Evolutionary conservation across 2,113 vertebrate species (phyloP), one percentile per base, ranked within the genome.

Genomic region (Hyaena hyaena): DNA sequence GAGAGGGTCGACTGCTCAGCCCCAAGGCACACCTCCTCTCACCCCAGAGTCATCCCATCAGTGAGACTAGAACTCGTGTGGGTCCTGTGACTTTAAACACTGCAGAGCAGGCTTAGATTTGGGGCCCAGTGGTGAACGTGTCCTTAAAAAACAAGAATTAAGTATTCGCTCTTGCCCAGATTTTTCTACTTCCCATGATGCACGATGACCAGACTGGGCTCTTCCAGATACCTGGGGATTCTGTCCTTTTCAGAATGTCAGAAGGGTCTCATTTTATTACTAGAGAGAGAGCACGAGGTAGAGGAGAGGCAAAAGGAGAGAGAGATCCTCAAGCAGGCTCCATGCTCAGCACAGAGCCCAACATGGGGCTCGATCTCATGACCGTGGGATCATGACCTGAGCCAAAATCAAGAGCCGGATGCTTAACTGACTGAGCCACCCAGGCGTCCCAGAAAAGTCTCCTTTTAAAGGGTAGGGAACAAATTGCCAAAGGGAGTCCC

Each of bases 231-330:
- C 33, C 58, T 7, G 12, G 17, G n/a, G 77, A 93, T 35, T 82
- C 93, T 88, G 31, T 93, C n/a, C 61, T 88, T 88, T 86, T 79
- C 82, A 73, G 90, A 77, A 33, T 10, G 55, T 50, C 71, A 95
- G 97, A 93, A 93, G 79, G 71, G 68, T 89, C 43, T 50, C 45
- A 19, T 88, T 92, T 61, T 23, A 23, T 23, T 61, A 8, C 23
- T 61, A 61, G 21, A 61, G 58, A 61, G 19, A 23, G 58, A 61
- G 58, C 58, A 61, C 8, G 19, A 55, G 16, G 5, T 14, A 55
- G 53, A 10, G 53, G 58, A 61, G 58, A 61, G 58, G 58, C 58
- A 61, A 21, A 23, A 24, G 21, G 58, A 21, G 58, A 23, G 58
- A 61, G 58, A 21, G 58, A 61, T 23, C 19, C 58, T 61, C 58